Evolutionary conservation across 1,140 invertebrate genomes (phyloP), one percentile per base, ranked within the genome.

Genomic region (Penaeus vannamei): DNA sequence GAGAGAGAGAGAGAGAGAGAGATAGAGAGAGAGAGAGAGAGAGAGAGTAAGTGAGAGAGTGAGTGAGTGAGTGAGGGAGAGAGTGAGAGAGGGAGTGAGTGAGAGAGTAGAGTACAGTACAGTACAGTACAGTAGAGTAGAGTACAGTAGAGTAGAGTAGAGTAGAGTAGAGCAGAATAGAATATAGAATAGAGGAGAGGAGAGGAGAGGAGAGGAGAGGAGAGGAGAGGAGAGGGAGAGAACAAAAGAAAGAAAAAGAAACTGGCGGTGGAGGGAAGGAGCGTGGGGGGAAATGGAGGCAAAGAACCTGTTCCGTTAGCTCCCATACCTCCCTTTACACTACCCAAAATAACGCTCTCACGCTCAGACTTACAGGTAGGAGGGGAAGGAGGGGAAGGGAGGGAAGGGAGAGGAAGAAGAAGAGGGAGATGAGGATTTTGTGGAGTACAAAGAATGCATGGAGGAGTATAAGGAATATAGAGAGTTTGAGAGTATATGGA

Each of bases 241-340:
- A 53, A 81, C 32, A 22, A 81, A 81, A 22, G 42, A 59, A 53
- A 59, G 42, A 36, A 81, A 59, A 59, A 81, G 79, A 81, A 59
- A 53, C n/a, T 36, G 79, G 59, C n/a, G 29, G 42, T 36, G 79
- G 42, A 59, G 59, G 76, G 53, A 46, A 79, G 76, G 53, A 46
- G 53, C 36, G 2, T 36, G 53, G 76, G 53, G 76, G 53, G 76
- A 79, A 46, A 79, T 36, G 53, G 76, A 79, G n/a, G 53, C 36
- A 79, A 46, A 79, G 76, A 79, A 46, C 42, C 36, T 46, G 76
- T 20, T 36, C 23, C 46, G 23, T 26, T 29, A 23, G 20, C 72
- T 36, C 46, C 26, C 26, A n/a, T 77, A 19, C 42, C 72, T 77
- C 72, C 46, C 72, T 77, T 42, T 77, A 1, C 72, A 77, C 77